Percentiles rank a stretch among this genome's conserved stretches.
Conservation (phyloP, 2,113 vertebrate species). For the Gambusia affinis region DNA sequence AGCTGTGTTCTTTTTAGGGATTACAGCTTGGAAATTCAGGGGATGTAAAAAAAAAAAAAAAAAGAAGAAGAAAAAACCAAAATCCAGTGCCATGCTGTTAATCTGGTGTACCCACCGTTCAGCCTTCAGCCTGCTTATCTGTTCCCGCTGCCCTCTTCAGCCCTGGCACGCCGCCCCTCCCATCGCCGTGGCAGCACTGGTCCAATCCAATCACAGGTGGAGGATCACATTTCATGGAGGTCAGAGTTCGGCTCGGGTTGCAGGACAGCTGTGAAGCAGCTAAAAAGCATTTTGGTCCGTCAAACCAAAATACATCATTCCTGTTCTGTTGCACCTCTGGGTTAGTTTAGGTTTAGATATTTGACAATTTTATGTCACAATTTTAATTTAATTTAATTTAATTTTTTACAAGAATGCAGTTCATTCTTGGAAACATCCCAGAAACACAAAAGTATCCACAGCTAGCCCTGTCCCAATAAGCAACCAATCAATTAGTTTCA, state of each 20-base stretch:
- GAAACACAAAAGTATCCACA: not conserved
- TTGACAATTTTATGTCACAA: not conserved
- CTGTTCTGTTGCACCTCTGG: not conserved
- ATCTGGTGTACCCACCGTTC: conserved; percentile 35
- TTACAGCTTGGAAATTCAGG: conserved; percentile 54
- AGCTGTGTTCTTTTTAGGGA: conserved; percentile 54
- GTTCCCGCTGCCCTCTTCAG: not conserved
- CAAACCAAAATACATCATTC: not conserved
- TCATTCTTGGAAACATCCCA: not conserved
- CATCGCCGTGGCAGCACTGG: not conserved
- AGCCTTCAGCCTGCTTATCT: conserved; percentile 15
- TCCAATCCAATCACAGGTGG: conserved; percentile 47
- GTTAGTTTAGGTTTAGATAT: not conserved
- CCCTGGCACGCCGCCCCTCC: not conserved
- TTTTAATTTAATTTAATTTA: too few relatives aligned
- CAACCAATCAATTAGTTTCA: too few relatives aligned
- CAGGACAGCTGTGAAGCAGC: conserved; percentile 49
- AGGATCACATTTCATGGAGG: conserved; percentile 54
- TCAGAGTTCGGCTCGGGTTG: conserved; percentile 49
- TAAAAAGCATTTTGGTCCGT: not conserved
- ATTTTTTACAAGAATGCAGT: not conserved
- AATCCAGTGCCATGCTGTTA: conserved; percentile 43
- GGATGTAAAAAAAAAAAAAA: conserved; percentile 44
- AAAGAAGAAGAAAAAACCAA: conserved; percentile 21
- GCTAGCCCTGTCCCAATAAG: too few relatives aligned